Percentiles rank a stretch among this genome's conserved stretches.
phyloP scores from a whole-genome alignment of 2,888 invertebrate species.

The Seira ritae region DNA sequence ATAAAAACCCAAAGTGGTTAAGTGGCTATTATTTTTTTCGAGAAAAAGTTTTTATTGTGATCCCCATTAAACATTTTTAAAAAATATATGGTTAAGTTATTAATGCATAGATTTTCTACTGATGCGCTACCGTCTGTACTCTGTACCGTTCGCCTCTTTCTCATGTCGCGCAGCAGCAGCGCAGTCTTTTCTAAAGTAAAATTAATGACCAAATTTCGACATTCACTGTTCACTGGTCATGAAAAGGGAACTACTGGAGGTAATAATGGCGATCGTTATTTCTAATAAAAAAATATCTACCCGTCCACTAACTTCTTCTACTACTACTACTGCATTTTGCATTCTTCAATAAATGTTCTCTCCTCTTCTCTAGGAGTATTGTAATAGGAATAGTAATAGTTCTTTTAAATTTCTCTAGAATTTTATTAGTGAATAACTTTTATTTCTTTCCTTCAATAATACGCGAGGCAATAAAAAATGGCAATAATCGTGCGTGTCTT shows the following conservation, averaged over 20 bases:
- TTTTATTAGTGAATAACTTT: neutral
- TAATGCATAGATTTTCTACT: too few species aligned
- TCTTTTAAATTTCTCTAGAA: neutral
- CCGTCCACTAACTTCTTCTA: neutral
- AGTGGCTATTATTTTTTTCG: too few species aligned
- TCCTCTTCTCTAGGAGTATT: too few species aligned
- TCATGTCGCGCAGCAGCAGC: too few species aligned
- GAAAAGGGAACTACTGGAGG: neutral
- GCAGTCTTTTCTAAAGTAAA: neutral
- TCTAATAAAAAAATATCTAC: neutral
- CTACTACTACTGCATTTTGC: neutral
- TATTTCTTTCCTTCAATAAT: neutral
- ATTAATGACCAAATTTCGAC: neutral
- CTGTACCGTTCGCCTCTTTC: too few species aligned
- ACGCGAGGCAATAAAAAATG: neutral
- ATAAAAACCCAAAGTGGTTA: too few species aligned
- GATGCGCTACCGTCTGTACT: too few species aligned
- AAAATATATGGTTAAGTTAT: too few species aligned
- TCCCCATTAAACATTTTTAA: too few species aligned
- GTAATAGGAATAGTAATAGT: too few species aligned
- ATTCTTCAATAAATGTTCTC: neutral
- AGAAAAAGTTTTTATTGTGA: too few species aligned
- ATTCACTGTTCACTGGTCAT: conserved; percentile 2
- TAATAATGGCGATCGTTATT: neutral
- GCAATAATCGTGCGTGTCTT: neutral